Percentiles rank a stretch among this genome's conserved stretches.
phyloP scores from a whole-genome alignment of 2,113 vertebrate species.

The Callorhinus ursinus region DNA sequence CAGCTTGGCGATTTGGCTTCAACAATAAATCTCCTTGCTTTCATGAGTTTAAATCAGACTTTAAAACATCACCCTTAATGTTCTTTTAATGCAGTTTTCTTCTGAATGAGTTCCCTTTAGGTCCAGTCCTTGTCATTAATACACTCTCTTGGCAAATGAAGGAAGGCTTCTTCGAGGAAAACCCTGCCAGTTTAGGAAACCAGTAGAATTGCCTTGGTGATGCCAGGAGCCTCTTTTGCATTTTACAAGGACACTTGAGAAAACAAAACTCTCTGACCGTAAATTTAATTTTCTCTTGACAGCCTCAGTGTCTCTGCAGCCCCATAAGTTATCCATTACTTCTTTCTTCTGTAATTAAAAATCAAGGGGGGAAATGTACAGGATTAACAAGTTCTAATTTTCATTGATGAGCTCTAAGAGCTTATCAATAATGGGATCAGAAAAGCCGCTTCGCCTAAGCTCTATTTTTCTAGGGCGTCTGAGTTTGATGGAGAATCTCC shows the following conservation, averaged over 20 bases:
- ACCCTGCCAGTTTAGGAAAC: constrained; percentile 79
- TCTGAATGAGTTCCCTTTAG: constrained; percentile 82
- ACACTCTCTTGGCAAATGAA: constrained; percentile 79
- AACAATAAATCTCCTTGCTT: constrained; percentile 77
- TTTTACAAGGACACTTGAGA: constrained; percentile 84
- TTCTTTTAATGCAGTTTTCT: constrained; percentile 83
- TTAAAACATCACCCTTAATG: constrained; percentile 79
- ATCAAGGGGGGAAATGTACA: constrained; percentile 69
- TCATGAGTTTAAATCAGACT: constrained; percentile 80
- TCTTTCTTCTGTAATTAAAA: constrained; percentile 83
- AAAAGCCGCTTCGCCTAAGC: constrained; percentile 75
- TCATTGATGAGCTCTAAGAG: constrained; percentile 80
- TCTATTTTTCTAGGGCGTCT: constrained; percentile 75
- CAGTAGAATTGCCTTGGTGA: constrained; percentile 71
- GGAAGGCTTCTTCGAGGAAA: constrained; percentile 77
- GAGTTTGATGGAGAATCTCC: constrained; percentile 75
- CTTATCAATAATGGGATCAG: constrained; percentile 80
- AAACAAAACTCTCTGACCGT: constrained; percentile 78
- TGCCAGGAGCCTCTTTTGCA: constrained; percentile 80
- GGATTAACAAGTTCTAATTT: constrained; percentile 82
- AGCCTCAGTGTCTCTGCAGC: constrained; percentile 63
- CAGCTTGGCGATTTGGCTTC: constrained; percentile 66
- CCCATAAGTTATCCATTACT: constrained; percentile 66
- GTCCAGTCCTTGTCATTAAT: constrained; percentile 80
- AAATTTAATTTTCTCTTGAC: constrained; percentile 80